phyloP scores from a whole-genome alignment of 2,797 vertebrate species.

The Parauchenoglanis ngamensis region DNA sequence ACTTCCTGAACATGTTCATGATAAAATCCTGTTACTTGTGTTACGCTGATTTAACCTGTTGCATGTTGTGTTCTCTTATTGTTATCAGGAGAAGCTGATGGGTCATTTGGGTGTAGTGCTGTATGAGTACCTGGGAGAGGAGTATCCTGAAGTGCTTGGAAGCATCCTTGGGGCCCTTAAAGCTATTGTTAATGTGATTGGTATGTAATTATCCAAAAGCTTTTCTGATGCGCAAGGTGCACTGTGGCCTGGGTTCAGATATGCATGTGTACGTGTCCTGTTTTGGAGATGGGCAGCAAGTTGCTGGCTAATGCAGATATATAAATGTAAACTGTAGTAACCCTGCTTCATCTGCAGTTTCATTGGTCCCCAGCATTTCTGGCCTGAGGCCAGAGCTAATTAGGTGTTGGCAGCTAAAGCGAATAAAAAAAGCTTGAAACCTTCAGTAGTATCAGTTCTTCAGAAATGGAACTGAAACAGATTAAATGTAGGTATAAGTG shows the following conservation, averaged over 20 bases:
- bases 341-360: background rate
- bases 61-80: background rate
- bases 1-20: background rate
- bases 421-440: background rate
- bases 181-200: conserved; percentile 98
- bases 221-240: background rate
- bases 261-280: no score
- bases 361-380: background rate
- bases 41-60: background rate
- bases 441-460: background rate
- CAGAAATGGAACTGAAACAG: background rate
- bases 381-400: background rate
- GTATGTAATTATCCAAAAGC: conserved; percentile 69
- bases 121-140: conserved; percentile 98
- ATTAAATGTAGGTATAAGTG: no score
- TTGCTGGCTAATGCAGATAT: background rate
- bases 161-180: conserved; percentile 98
- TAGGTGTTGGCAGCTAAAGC: background rate
- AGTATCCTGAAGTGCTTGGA: conserved; percentile 97
- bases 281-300: background rate
- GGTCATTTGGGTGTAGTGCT: conserved; percentile 97
- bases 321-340: background rate
- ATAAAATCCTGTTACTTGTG: background rate
- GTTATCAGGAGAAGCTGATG: conserved; percentile 96
- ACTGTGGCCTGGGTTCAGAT: background rate